Conservation (phyloP, 2,113 vertebrate genomes). For the Lota lota region DNA sequence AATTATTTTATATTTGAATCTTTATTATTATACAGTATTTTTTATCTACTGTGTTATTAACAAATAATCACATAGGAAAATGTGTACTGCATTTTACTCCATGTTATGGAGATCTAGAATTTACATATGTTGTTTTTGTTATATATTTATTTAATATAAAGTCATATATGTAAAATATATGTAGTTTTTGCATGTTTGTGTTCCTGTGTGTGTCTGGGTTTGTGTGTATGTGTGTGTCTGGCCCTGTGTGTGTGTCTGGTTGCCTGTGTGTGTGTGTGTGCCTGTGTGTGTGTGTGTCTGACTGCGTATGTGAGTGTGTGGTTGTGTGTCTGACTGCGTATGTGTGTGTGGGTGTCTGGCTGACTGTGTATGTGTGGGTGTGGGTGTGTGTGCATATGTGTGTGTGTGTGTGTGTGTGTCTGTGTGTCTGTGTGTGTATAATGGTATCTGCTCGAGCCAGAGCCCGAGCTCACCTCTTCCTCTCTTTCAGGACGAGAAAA, state of each 20-base stretch:
- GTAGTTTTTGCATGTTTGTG: background rate
- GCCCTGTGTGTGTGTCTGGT: background rate
- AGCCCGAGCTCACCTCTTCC: constrained; percentile 33
- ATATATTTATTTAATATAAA: too few relatives aligned
- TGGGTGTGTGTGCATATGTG: background rate
- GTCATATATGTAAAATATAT: too few relatives aligned
- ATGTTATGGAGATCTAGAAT: too few relatives aligned
- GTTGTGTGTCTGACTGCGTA: background rate
- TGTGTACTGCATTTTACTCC: too few relatives aligned
- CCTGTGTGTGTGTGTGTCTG: background rate
- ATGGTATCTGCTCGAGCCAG: constrained; percentile 22
- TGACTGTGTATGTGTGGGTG: background rate
- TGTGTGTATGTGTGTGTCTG: background rate
- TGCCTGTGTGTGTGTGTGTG: background rate
- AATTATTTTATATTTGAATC: too few relatives aligned
- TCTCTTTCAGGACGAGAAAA: constrained; percentile 17
- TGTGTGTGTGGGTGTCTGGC: background rate
- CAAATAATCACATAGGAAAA: too few relatives aligned
- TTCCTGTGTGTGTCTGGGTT: background rate
- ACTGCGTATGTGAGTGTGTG: background rate
- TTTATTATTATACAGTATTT: too few relatives aligned
- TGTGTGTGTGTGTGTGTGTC: constrained; percentile 1
- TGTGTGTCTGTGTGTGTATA: background rate
- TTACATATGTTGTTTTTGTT: too few relatives aligned
- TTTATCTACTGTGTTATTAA: too few relatives aligned